Evolutionary conservation across 2,113 vertebrate genomes (phyloP), one percentile per base, ranked within the genome.

Genomic region (Heloderma charlesbogerti): DNA sequence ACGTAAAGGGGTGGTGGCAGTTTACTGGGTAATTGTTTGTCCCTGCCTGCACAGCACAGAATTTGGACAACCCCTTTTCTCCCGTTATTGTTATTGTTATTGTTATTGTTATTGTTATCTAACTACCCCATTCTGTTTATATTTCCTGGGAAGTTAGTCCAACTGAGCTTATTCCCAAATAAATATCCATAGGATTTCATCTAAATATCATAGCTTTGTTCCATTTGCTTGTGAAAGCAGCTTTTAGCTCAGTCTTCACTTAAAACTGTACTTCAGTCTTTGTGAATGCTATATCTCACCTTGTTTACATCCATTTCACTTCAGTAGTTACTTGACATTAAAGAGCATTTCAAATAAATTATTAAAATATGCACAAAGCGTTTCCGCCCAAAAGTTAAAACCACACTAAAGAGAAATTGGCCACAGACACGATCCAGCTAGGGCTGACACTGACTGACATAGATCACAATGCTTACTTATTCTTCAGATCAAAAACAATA

Each of bases 301-400:
- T 90, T 91, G 29, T 57, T 94, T 89, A 37, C 3, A 74, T 91
- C 45, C 22, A 34, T 71, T 95, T 92, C 4, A 81, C 15, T 91
- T 91, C 31, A 89, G 48, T 16, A 81, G 43, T 2, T 16, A 60
- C 1, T 92, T 34, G 63, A 4, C 84, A 48, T 25, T 87, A 92
- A 84, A 93, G 86, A 60, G 1, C 2, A 80, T 89, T 40, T 43
- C 37, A 92, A 81, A 90, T 67, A 89, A 86, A 69, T 84, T 89
- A 80, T 88, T 88, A 88, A 67, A 82, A 51, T 18, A 43, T 89
- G 43, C 2, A 45, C 0, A 87, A 37, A 60, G 0, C 1, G 8
- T 63, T 29, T 57, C 31, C 34, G 40, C 37, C 60, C 80, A 74
- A 57, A 88, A 88, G 43, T 5, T 87, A 78, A 71, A 48, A 43